These are phyloP conservation scores for Lasius platythorax DNA, from an alignment of 2,888 invertebrate genomes.

Conservation along the genomic window DNA sequence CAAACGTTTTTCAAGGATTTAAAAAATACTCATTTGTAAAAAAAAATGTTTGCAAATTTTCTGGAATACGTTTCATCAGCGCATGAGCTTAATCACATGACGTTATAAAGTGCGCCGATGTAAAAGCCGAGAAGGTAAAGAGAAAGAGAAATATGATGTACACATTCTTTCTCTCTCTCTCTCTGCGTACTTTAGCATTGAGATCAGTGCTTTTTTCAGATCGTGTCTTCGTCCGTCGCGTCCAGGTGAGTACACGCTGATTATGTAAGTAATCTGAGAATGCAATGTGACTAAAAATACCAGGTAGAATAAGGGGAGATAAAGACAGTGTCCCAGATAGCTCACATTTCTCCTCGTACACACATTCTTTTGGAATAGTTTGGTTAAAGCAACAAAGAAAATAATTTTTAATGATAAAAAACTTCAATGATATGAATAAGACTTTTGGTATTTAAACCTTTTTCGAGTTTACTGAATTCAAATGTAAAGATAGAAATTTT, in stretches of 20 bases:
- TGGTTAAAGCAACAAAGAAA: background rate
- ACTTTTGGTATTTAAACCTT: background rate
- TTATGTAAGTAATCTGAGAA: constrained; percentile 35
- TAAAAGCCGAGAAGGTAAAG: background rate
- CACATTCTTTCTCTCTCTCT: background rate
- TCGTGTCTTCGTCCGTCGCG: background rate
- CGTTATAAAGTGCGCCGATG: background rate
- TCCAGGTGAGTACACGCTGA: constrained; percentile 23
- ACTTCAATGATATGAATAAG: background rate
- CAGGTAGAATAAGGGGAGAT: constrained; percentile 6
- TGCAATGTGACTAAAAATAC: constrained; percentile 16
- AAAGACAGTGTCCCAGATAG: background rate
- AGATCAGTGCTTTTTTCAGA: background rate
- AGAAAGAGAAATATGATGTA: background rate
- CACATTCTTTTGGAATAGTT: background rate
- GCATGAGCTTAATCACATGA: background rate
- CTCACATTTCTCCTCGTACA: background rate
- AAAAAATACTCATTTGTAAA: too few species aligned
- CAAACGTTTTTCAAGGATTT: background rate
- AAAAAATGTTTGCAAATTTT: background rate
- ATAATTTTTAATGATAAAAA: background rate
- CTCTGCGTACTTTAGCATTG: background rate
- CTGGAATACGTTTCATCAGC: background rate
- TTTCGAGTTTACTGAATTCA: background rate
- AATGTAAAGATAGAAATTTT: background rate